A percentile compares a stretch with the other conserved stretches of the same genome.
Conservation (phyloP, 2,888 invertebrate species). For the Epistrophe eligans region DNA sequence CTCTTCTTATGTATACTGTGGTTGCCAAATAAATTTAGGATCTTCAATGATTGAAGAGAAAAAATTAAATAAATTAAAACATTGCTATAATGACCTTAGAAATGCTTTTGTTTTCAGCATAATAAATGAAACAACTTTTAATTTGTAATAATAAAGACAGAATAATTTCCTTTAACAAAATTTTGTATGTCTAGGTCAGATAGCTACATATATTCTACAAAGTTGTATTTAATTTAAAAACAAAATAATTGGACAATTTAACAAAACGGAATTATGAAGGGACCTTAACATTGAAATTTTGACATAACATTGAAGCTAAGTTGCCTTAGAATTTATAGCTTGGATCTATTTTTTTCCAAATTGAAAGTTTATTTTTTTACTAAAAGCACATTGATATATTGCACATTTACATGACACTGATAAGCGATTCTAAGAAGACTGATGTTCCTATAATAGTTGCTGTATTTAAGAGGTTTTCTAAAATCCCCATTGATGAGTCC, state of each 20-base stretch:
- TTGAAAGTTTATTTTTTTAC: too few species aligned
- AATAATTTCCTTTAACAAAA: not conserved
- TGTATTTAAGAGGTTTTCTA: too few species aligned
- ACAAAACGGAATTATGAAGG: not conserved
- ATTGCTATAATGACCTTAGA: conserved; percentile 52
- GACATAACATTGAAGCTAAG: too few species aligned
- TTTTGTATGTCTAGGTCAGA: conserved; percentile 4
- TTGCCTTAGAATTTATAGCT: too few species aligned
- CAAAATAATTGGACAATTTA: not conserved
- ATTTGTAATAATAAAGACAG: conserved; percentile 4
- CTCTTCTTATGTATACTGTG: not conserved
- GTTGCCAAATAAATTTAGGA: conserved; percentile 52
- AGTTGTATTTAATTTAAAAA: not conserved
- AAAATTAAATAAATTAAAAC: conserved; percentile 1
- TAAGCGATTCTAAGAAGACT: too few species aligned
- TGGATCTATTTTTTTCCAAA: too few species aligned
- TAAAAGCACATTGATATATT: too few species aligned
- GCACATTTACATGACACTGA: too few species aligned
- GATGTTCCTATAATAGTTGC: too few species aligned
- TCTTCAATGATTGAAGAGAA: conserved; percentile 19
- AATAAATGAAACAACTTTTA: conserved; percentile 22
- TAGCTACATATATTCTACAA: not conserved
- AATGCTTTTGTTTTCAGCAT: conserved; percentile 55
- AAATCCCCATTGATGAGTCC: too few species aligned
- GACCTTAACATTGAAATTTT: too few species aligned